Evolutionary conservation across 2,888 invertebrate species (phyloP).

Genomic region (Hemicrepidius hirtus): DNA sequence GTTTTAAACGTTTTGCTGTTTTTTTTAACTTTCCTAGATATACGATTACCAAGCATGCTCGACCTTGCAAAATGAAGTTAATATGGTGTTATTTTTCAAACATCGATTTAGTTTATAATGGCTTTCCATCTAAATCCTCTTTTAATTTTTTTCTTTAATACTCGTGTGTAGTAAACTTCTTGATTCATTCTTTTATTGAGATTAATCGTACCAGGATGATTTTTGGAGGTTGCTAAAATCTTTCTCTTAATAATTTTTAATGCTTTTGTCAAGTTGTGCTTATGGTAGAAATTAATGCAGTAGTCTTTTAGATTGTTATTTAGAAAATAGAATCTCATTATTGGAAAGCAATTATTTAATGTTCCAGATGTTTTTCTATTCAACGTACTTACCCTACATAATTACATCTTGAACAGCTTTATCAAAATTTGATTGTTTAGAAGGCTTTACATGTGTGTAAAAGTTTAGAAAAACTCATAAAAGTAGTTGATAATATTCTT

Average conservation of each 20-base stretch:
- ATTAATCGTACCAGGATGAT: neutral
- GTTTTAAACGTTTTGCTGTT: slow-evolving; percentile 55
- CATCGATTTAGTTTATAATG: slow-evolving; percentile 68
- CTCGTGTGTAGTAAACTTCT: slow-evolving; percentile 9
- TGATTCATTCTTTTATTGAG: neutral
- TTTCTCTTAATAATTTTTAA: neutral
- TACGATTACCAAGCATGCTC: slow-evolving; percentile 24
- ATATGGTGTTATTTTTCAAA: slow-evolving; percentile 64
- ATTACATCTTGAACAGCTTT: no score
- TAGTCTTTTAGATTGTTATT: neutral
- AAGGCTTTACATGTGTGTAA: no score
- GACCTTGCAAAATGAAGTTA: slow-evolving; percentile 46
- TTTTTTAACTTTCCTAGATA: slow-evolving; percentile 34
- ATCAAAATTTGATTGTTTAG: no score
- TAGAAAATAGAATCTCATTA: neutral
- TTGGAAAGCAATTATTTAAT: slow-evolving; percentile 4
- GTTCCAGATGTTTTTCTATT: slow-evolving; percentile 3
- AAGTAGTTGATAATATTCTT: no score
- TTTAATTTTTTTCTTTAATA: slow-evolving; percentile 1
- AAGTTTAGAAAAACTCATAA: no score
- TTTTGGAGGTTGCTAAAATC: neutral
- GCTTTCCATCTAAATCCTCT: slow-evolving; percentile 58
- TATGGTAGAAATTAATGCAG: slow-evolving; percentile 16
- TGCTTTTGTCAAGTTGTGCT: slow-evolving; percentile 11
- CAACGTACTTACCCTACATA: no score